phyloP scores from a whole-genome alignment of 2,888 invertebrate species.

The Gymnocheta viridis region DNA sequence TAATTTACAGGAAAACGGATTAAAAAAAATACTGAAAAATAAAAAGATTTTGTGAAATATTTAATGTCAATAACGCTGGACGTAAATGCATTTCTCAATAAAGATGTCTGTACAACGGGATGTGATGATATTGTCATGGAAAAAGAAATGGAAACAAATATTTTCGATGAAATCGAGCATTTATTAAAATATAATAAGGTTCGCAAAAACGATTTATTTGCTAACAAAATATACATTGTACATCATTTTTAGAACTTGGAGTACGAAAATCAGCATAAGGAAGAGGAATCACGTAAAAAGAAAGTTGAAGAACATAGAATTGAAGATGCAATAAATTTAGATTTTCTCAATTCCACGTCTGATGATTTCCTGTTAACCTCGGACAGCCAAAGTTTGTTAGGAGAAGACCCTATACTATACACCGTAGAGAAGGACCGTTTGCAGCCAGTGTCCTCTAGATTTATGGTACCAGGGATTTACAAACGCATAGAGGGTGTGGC shows the following conservation, averaged over 20 bases:
- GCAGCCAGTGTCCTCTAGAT: slow-evolving; percentile 74
- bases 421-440: slow-evolving; percentile 73
- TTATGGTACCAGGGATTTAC: slow-evolving; percentile 75
- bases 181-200: slow-evolving; percentile 71
- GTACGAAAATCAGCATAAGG: slow-evolving; percentile 34
- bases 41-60: not conserved
- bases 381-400: slow-evolving; percentile 69
- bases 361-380: slow-evolving; percentile 69
- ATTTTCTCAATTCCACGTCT: slow-evolving; percentile 48
- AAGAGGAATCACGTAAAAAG: slow-evolving; percentile 36
- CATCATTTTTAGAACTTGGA: slow-evolving; percentile 56
- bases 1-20: slow-evolving; percentile 17
- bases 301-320: slow-evolving; percentile 35
- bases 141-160: slow-evolving; percentile 69
- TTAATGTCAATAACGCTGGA: slow-evolving; percentile 70
- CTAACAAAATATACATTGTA: not conserved
- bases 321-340: slow-evolving; percentile 44
- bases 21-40: not conserved
- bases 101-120: slow-evolving; percentile 56
- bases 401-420: slow-evolving; percentile 73
- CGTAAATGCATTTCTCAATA: slow-evolving; percentile 69
- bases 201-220: not conserved
- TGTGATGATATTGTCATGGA: slow-evolving; percentile 63
- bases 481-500: slow-evolving; percentile 71
- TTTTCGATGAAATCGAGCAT: slow-evolving; percentile 72